phyloP scores from a whole-genome alignment of 2,888 invertebrate species.

The Tethea ocularis region DNA sequence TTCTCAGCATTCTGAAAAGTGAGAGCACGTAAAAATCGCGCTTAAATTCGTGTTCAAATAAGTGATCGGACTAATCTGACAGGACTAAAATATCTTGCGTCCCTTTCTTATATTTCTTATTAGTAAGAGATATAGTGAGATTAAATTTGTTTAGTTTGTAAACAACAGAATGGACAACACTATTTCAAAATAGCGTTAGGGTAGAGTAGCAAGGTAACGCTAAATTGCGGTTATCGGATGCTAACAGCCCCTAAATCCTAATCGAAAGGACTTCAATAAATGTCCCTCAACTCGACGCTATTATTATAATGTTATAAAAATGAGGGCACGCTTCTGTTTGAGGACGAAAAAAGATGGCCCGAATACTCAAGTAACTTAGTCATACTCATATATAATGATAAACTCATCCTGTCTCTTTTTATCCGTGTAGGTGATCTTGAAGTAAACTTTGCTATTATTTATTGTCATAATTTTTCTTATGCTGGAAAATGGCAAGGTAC shows the following conservation, averaged over 20 bases:
- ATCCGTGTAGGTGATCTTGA: not conserved
- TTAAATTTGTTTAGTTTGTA: too few species aligned
- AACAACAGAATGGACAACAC: too few species aligned
- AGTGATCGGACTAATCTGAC: too few species aligned
- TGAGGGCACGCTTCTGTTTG: conserved; percentile 17
- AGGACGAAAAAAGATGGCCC: conserved; percentile 10
- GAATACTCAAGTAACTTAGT: conserved; percentile 3
- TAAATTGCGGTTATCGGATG: conserved; percentile 57
- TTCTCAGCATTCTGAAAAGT: too few species aligned
- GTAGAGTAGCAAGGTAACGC: conserved; percentile 40
- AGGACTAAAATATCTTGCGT: too few species aligned
- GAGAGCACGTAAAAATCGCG: too few species aligned
- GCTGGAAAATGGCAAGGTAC: too few species aligned
- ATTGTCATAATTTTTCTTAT: too few species aligned
- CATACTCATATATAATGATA: conserved; percentile 4
- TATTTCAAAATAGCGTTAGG: conserved; percentile 42
- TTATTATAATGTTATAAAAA: conserved; percentile 29
- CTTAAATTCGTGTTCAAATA: too few species aligned
- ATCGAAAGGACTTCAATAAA: conserved; percentile 63
- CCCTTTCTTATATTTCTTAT: too few species aligned
- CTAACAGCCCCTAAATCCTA: conserved; percentile 60
- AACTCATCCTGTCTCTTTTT: conserved; percentile 1
- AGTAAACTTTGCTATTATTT: not conserved
- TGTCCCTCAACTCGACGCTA: conserved; percentile 49
- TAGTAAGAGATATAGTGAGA: too few species aligned